Conservation (phyloP, 2,888 invertebrate species). For the Pseudeuparius sepicola region DNA sequence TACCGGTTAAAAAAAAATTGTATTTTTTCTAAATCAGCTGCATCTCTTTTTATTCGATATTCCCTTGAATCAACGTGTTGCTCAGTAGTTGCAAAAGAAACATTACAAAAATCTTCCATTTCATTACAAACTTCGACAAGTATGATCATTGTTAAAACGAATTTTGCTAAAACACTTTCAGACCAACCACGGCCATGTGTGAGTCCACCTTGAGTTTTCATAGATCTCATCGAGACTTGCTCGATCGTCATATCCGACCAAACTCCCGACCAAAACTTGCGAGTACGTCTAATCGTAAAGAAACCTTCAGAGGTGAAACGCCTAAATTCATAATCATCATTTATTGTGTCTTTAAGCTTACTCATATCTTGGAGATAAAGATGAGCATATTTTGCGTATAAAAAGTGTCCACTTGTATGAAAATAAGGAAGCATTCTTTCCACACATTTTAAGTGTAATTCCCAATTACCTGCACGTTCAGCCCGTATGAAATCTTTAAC, state of each 20-base stretch:
- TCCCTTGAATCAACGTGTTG: constrained; percentile 30
- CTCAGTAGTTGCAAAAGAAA: constrained; percentile 24
- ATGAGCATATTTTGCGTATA: too few relatives aligned
- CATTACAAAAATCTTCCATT: constrained; percentile 26
- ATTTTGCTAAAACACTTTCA: constrained; percentile 8
- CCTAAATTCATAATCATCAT: constrained; percentile 23
- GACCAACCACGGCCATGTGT: constrained; percentile 13
- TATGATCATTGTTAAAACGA: constrained; percentile 19
- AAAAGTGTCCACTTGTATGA: too few relatives aligned
- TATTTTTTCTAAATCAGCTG: constrained; percentile 26
- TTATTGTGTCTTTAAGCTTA: constrained; percentile 20
- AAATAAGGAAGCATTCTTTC: too few relatives aligned
- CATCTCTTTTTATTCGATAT: constrained; percentile 29
- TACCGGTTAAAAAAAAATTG: constrained; percentile 23
- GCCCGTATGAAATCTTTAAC: too few relatives aligned
- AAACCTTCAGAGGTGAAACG: constrained; percentile 23
- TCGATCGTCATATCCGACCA: too few relatives aligned
- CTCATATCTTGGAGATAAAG: constrained; percentile 29
- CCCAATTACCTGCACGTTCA: too few relatives aligned
- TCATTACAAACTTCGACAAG: constrained; percentile 24
- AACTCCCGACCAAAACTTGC: too few relatives aligned
- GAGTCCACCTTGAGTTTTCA: constrained; percentile 25
- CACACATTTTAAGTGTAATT: too few relatives aligned
- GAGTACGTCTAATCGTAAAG: constrained; percentile 25
- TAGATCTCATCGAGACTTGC: constrained; percentile 28